Conservation (phyloP, 1,140 invertebrate species). For the Bombyx mandarina region DNA sequence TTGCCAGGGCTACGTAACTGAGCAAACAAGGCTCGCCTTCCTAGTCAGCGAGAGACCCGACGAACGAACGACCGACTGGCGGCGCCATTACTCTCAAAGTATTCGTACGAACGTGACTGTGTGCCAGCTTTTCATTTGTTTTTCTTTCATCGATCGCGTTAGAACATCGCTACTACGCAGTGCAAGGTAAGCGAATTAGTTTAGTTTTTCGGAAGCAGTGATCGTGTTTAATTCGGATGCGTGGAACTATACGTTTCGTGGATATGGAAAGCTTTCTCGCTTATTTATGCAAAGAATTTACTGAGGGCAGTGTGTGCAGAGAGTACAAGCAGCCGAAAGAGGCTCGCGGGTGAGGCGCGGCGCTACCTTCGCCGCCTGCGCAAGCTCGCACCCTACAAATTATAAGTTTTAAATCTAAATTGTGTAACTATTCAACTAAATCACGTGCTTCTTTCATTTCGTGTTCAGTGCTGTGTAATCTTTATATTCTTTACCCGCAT, state of each 20-base stretch:
- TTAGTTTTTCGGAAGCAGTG: conserved; percentile 56
- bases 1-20: conserved; percentile 39
- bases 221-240: conserved; percentile 35
- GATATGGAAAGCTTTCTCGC: conserved; percentile 46
- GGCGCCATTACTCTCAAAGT: conserved; percentile 48
- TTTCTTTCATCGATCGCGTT: conserved; percentile 56
- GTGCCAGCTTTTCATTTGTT: conserved; percentile 58
- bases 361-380: conserved; percentile 57
- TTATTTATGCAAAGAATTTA: conserved; percentile 70
- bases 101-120: conserved; percentile 56
- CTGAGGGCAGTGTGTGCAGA: conserved; percentile 58
- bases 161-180: conserved; percentile 64
- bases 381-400: conserved; percentile 26
- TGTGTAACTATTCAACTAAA: conserved; percentile 21
- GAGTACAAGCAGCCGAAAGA: conserved; percentile 34
- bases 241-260: conserved; percentile 34
- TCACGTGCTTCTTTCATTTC: conserved; percentile 26
- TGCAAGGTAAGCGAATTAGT: conserved; percentile 61
- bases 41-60: conserved; percentile 52
- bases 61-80: conserved; percentile 48
- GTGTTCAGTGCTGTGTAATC: conserved; percentile 34
- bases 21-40: conserved; percentile 64
- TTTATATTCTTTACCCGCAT: neutral
- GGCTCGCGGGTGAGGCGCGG: conserved; percentile 49
- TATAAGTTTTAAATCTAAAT: conserved; percentile 39